Evolutionary conservation across 2,888 invertebrate species (phyloP).

Genomic region (Platerodrilus igneus): DNA sequence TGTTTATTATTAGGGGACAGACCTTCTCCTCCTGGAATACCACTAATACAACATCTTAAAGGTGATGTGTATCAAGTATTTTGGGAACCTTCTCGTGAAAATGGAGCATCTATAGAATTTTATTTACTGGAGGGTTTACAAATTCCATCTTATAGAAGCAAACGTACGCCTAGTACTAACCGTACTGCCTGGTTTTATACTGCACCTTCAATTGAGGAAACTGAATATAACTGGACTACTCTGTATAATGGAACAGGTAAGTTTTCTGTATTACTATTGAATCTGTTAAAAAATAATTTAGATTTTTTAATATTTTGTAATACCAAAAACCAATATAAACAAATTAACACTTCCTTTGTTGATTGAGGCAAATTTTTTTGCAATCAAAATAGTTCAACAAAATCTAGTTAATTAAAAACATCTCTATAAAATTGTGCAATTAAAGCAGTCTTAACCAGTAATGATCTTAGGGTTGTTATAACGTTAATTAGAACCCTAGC

Average conservation of each 20-base stretch:
- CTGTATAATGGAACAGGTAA: constrained; percentile 75
- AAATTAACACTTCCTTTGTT: no score
- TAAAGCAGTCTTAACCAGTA: no score
- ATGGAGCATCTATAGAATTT: constrained; percentile 68
- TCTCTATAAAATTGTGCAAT: no score
- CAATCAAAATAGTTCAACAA: no score
- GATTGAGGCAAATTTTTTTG: no score
- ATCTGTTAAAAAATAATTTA: no score
- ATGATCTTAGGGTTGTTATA: no score
- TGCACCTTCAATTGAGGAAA: constrained; percentile 55
- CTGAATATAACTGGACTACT: constrained; percentile 56
- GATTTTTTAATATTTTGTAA: no score
- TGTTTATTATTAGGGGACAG: constrained; percentile 63
- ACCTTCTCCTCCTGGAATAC: constrained; percentile 73
- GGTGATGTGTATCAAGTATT: constrained; percentile 71
- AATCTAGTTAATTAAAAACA: no score
- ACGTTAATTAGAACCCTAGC: no score
- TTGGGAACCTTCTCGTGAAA: constrained; percentile 74
- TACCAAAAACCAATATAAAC: no score
- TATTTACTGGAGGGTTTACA: constrained; percentile 71
- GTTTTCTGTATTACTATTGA: background rate
- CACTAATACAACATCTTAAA: constrained; percentile 68
- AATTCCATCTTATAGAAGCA: constrained; percentile 39
- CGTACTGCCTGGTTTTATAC: constrained; percentile 42
- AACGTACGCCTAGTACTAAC: constrained; percentile 41